Evolutionary conservation across 2,797 vertebrate species (phyloP), one percentile per base, ranked within the genome.

Genomic region (Sibirionetta formosa): DNA sequence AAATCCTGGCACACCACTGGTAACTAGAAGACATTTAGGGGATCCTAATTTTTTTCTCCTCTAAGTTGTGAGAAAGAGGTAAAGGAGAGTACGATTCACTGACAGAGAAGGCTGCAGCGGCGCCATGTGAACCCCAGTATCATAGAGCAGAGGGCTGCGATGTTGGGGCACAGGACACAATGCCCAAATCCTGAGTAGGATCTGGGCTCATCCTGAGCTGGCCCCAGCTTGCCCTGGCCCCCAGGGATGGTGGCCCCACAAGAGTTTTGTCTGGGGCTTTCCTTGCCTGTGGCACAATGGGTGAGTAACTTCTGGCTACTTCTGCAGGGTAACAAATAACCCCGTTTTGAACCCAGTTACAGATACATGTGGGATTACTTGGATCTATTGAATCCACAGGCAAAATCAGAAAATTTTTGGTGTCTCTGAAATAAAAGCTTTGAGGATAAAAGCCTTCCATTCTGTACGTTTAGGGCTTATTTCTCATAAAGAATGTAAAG

Each of bases 211-310:
- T 88, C 18, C 46, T n/a, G 57, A 71, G 31, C 31, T 61, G 40
- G 24, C 3, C 13, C 7, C 7, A 0, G 0, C 35, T 64, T 24
- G 8, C 9, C 54, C 8, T 0, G 1, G 17, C 7, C 11, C 17
- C 4, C 9, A 1, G 2, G 19, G 5, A 50, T 20, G 24, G 33
- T 22, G 27, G 18, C 38, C 29, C 13, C 27, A 14, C 48, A 53
- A 6, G 27, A 70, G 33, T 68, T 64, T 57, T 38, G 11, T 17
- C 4, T 10, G 6, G 13, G 31, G n/a, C 15, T 70, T 57, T 17
- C 19, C 35, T 16, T 33, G 38, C 46, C 35, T 58, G 48, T 0
- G 1, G 73, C 46, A 80, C 51, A 79, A 31, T 0, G 2, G n/a
- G 7, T 60, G 14, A 75, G 20, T 50, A 56, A 42, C 16, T 54